Conservation (phyloP, 2,113 vertebrate genomes). For the Drymodes brunneopygia region DNA sequence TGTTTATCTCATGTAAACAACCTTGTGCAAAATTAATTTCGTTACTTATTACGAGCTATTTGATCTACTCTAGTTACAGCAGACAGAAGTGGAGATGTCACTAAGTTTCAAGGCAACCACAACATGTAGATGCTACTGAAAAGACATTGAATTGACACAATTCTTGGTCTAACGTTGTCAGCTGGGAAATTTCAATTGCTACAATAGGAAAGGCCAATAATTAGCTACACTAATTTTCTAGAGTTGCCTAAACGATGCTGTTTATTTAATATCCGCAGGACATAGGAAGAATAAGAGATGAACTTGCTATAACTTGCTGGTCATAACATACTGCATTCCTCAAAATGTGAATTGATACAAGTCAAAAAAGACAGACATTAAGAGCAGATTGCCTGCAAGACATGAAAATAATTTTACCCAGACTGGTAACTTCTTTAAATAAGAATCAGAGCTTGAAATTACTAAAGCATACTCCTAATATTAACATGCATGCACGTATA, state of each 20-base stretch:
- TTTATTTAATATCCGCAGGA: not conserved
- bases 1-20: not conserved
- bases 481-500: not conserved
- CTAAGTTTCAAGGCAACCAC: not conserved
- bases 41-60: not conserved
- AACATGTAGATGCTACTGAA: not conserved
- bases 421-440: not conserved
- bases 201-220: not conserved
- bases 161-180: not conserved
- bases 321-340: not conserved
- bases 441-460: not conserved
- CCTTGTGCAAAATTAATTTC: not conserved
- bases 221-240: not conserved
- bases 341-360: not conserved
- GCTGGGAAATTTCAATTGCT: not conserved
- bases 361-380: not conserved
- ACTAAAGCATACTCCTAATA: not conserved
- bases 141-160: not conserved
- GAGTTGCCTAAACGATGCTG: not conserved
- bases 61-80: not conserved
- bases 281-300: not conserved
- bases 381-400: not conserved
- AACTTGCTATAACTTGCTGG: constrained; percentile 23
- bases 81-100: not conserved
- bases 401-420: not conserved